Evolutionary conservation across 2,888 invertebrate genomes (phyloP).

Genomic region (Phorcus lineatus): DNA sequence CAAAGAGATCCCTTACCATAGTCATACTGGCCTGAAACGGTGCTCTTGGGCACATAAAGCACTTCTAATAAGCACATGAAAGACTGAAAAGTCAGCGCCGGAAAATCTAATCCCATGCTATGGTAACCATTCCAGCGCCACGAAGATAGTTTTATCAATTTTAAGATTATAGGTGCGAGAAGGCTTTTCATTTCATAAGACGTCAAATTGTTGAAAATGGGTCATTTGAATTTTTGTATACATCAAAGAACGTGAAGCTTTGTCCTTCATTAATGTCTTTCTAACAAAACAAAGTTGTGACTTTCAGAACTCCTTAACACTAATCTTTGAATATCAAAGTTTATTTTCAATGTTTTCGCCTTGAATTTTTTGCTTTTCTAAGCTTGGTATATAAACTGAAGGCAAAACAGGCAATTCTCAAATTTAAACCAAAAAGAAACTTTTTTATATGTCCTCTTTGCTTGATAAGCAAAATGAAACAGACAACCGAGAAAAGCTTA

Average conservation of each 20-base stretch:
- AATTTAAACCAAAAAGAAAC: too few species aligned
- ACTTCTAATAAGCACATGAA: constrained; percentile 21
- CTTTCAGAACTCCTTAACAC: too few species aligned
- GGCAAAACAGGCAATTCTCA: too few species aligned
- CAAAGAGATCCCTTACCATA: constrained; percentile 6
- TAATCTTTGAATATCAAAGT: too few species aligned
- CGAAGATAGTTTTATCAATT: constrained; percentile 11
- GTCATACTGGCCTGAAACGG: not conserved
- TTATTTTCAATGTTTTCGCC: too few species aligned
- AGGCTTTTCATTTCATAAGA: constrained; percentile 7
- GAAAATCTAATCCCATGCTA: constrained; percentile 14
- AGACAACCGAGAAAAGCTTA: too few species aligned
- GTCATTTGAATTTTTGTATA: not conserved
- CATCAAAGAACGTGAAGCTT: not conserved
- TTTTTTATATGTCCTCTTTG: too few species aligned
- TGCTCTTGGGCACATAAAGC: not conserved
- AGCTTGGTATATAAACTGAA: too few species aligned
- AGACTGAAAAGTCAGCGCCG: not conserved
- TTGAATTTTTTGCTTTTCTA: too few species aligned
- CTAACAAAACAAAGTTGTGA: too few species aligned
- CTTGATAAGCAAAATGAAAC: too few species aligned
- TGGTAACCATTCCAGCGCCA: constrained; percentile 10
- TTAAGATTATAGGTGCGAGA: constrained; percentile 24
- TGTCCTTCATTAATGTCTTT: not conserved
- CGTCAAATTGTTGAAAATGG: constrained; percentile 11